Evolutionary conservation across 2,888 invertebrate genomes (phyloP).

Genomic region (Trypoxylon attenuatum): DNA sequence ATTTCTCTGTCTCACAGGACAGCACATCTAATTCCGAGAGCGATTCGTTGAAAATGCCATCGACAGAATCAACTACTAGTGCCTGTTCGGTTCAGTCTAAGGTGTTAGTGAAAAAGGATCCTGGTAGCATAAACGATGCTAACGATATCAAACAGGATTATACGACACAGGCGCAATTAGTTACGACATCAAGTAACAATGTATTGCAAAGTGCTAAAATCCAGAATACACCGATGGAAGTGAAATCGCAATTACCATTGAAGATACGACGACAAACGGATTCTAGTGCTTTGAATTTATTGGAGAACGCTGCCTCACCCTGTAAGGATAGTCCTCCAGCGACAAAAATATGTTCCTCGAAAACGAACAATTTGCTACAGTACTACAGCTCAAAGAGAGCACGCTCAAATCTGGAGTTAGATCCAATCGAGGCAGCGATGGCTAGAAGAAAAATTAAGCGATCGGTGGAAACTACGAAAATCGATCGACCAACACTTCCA

Average conservation of each 20-base stretch:
- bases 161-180: constrained; percentile 4
- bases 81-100: neutral
- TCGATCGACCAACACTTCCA: neutral
- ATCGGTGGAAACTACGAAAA: neutral
- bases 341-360: constrained; percentile 40
- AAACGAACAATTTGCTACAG: constrained; percentile 26
- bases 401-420: constrained; percentile 58
- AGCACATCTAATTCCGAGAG: neutral
- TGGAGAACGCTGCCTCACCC: constrained; percentile 69
- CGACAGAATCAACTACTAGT: neutral
- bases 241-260: constrained; percentile 18
- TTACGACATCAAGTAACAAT: neutral
- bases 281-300: constrained; percentile 45
- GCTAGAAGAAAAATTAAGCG: constrained; percentile 47
- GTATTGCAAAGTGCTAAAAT: constrained; percentile 8
- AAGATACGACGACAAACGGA: constrained; percentile 25
- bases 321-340: constrained; percentile 70
- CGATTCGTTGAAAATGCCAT: neutral
- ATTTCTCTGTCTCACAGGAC: neutral
- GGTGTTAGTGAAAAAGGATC: neutral
- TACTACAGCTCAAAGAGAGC: constrained; percentile 66
- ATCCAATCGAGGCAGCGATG: constrained; percentile 3
- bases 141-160: neutral
- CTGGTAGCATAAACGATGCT: neutral
- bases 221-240: constrained; percentile 23